Evolutionary conservation across 2,113 vertebrate species (phyloP), one percentile per base, ranked within the genome.

Genomic region (Tragelaphus strepsiceros): DNA sequence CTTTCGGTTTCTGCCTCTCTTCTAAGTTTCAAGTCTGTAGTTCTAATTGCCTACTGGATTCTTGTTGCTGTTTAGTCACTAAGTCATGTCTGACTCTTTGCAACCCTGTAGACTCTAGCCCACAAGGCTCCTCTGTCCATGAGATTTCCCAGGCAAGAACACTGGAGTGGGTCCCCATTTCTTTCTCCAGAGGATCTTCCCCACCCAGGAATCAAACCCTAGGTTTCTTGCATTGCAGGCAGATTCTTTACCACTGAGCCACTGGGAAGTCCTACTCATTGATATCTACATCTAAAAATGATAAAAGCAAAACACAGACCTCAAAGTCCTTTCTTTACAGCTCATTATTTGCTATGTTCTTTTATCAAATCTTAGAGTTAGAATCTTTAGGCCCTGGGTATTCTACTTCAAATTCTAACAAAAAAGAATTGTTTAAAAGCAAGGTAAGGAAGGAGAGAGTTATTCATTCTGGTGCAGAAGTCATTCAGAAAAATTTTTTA

Each of bases 361-460:
- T 96, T 81, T n/a, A 61, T 81, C 53, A 91, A 59, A 28, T 61
- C n/a, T 89, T 94, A 91, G 7, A 51, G n/a, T 67, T 54, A 81
- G 16, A 67, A 35, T 53, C 59, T 87, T 89, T 85, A 93, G 32
- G 24, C 39, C 49, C n/a, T 94, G 54, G 6, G 43, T 71, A 56
- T 61, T 78, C 30, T 77, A 87, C 35, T 92, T 94, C 21, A 61
- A 61, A 64, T 87, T 78, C 3, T 46, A 95, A 21, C 14, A 93
- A 92, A 94, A 96, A 93, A 16, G 21, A 94, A 96, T 6, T 43
- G 35, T 96, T 51, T 87, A 51, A 92, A 71, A 91, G 62, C 61
- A 59, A 84, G 10, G 87, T 56, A 85, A 96, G 39, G 53, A 22
- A 81, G 16, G 49, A 88, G 56, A 59, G 39, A n/a, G n/a, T 93